A percentile compares a stretch with the other conserved stretches of the same genome.
phyloP scores from a whole-genome alignment of 1,140 invertebrate genomes.

The Eupristina koningsbergeri region DNA sequence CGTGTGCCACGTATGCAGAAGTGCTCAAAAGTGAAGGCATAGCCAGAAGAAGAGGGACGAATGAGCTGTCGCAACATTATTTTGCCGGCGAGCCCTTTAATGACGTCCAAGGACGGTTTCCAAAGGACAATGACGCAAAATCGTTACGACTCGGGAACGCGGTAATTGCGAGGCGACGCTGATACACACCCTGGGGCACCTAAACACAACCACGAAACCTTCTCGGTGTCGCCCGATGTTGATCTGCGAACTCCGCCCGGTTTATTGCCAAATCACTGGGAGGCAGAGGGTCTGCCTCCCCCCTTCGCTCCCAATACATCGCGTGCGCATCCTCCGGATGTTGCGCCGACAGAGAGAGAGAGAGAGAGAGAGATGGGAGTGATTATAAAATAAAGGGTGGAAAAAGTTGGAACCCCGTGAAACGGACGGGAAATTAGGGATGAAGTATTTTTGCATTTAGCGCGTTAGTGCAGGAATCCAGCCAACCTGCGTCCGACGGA shows the following conservation, averaged over 20 bases:
- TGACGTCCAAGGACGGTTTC: constrained; percentile 40
- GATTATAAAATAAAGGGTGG: no score
- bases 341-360: no score
- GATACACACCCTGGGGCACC: constrained; percentile 53
- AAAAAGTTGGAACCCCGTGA: no score
- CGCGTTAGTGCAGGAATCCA: constrained; percentile 44
- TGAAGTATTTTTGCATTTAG: constrained; percentile 59
- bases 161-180: constrained; percentile 16
- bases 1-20: neutral
- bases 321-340: neutral
- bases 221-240: constrained; percentile 28
- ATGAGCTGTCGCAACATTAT: constrained; percentile 23
- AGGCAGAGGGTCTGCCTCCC: neutral
- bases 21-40: constrained; percentile 38
- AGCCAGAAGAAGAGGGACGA: constrained; percentile 51
- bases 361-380: no score
- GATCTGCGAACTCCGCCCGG: constrained; percentile 31
- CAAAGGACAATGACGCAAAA: constrained; percentile 45
- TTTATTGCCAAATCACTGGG: constrained; percentile 25
- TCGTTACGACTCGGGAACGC: constrained; percentile 48
- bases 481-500: constrained; percentile 50
- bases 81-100: constrained; percentile 39
- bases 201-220: constrained; percentile 55
- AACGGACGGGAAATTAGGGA: neutral
- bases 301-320: neutral